Percentiles rank a stretch among this genome's conserved stretches.
Conservation (phyloP, 1,140 invertebrate genomes). For the Papilio glaucus region DNA sequence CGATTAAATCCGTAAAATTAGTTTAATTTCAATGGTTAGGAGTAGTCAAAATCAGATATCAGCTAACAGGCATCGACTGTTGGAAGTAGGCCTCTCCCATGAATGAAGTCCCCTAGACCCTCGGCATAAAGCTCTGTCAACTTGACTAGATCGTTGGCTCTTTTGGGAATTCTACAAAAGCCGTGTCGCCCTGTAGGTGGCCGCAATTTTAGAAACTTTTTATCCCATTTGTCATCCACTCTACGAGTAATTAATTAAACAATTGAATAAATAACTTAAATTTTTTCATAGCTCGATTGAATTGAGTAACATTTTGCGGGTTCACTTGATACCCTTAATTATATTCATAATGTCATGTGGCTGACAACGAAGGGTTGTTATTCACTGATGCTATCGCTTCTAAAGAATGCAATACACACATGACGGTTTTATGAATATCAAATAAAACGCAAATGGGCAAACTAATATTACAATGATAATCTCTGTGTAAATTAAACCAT, state of each 20-base stretch:
- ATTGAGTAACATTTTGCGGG: conserved; percentile 7
- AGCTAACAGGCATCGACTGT: too few relatives aligned
- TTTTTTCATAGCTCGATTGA: background rate
- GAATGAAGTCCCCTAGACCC: too few relatives aligned
- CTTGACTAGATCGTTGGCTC: too few relatives aligned
- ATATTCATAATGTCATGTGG: conserved; percentile 29
- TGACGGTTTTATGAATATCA: conserved; percentile 24
- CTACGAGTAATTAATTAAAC: background rate
- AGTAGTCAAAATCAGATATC: too few relatives aligned
- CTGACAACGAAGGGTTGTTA: conserved; percentile 29
- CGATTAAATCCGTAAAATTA: too few relatives aligned
- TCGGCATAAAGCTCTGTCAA: too few relatives aligned
- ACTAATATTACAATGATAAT: conserved; percentile 2
- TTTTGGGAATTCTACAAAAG: too few relatives aligned
- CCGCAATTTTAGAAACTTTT: background rate
- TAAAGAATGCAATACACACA: conserved; percentile 22
- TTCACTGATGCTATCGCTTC: conserved; percentile 19
- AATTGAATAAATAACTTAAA: conserved; percentile 29
- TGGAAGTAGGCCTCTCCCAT: too few relatives aligned
- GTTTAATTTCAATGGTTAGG: too few relatives aligned
- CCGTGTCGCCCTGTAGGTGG: background rate
- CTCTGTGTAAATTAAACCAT: conserved; percentile 3
- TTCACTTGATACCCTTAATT: conserved; percentile 29
- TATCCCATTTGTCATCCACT: too few relatives aligned
- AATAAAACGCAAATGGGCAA: conserved; percentile 16